phyloP scores from a whole-genome alignment of 1,140 invertebrate genomes.

The Nasonia giraulti region DNA sequence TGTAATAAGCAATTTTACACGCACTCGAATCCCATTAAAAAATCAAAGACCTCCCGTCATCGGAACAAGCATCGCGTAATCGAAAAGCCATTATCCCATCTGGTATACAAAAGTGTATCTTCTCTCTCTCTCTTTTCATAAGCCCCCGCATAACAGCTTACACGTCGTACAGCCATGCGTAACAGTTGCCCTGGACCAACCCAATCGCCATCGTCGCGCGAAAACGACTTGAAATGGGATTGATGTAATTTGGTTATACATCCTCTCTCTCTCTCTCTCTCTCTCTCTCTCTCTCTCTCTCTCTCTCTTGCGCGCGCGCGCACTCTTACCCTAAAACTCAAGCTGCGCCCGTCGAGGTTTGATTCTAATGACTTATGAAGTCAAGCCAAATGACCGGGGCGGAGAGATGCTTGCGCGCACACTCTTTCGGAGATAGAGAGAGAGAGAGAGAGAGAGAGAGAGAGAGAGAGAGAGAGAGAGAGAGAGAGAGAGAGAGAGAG shows the following conservation, averaged over 20 bases:
- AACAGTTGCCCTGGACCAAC: slow-evolving; percentile 36
- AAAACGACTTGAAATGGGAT: slow-evolving; percentile 75
- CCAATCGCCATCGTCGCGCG: slow-evolving; percentile 59
- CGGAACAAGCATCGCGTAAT: not conserved
- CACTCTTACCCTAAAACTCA: slow-evolving; percentile 53
- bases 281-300: slow-evolving; percentile 22
- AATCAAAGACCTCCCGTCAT: no score
- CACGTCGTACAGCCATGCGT: slow-evolving; percentile 66
- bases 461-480: not conserved
- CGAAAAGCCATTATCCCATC: not conserved
- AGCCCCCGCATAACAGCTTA: slow-evolving; percentile 20
- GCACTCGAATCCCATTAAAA: no score
- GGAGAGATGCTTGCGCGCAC: slow-evolving; percentile 50
- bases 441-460: not conserved
- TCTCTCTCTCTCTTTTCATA: not conserved
- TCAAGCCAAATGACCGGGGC: slow-evolving; percentile 73
- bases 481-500: not conserved
- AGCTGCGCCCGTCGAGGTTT: slow-evolving; percentile 55
- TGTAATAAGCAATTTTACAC: no score
- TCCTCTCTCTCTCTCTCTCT: slow-evolving; percentile 53
- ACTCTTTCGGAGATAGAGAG: slow-evolving; percentile 47
- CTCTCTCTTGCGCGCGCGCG: not conserved
- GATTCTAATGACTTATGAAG: slow-evolving; percentile 76
- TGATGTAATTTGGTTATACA: slow-evolving; percentile 74
- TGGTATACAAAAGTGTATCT: not conserved